Evolutionary conservation across 2,888 invertebrate species (phyloP), one percentile per base, ranked within the genome.

Genomic region (Arenicola marina): DNA sequence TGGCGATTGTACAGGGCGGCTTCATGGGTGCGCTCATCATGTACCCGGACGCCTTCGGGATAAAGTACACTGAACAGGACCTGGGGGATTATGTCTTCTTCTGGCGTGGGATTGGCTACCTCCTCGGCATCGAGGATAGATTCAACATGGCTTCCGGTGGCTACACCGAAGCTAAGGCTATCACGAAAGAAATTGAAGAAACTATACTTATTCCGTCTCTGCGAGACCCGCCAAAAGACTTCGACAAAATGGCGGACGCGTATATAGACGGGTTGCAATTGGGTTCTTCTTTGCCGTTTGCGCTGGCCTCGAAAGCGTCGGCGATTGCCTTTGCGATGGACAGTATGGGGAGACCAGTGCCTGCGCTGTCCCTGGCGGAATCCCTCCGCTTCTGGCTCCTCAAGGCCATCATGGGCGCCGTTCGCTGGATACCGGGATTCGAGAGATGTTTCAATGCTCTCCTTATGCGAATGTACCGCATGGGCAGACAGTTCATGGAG

Each of bases 1-100:
- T 95, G 87, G 90, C 90, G 0, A 80, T 94, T 11, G 93, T 94
- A 0, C 92, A 92, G 82, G 92, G 92, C 78, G 93, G 92, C 2
- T 95, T 95, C 78, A 87, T 94, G 77, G 94, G 93, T 0, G 89
- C 89, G 70, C 85, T 88, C 0, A 79, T 92, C 0, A 77, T 91
- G 61, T 84, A 84, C 61, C 86, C 87, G 0, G 86, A 89, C 61
- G 81, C 86, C 59, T 86, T 92, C 53, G 91, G 92, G 0, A 84
- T 93, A 18, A 80, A 86, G 7, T 86, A 87, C 2, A 86, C 85
- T 11, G 82, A 85, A 0, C 88, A 87, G 48, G 90, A 92, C 66
- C 86, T 91, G 75, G 90, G 91, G 56, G 90, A 89, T 1, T 90
- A 91, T 66, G 85, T 91, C 4, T 92, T 95, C 80, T 87, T 92